Base-by-base conservation (phyloP, 2,888 invertebrate species). In the Agonopterix subpropinquella region DNA sequence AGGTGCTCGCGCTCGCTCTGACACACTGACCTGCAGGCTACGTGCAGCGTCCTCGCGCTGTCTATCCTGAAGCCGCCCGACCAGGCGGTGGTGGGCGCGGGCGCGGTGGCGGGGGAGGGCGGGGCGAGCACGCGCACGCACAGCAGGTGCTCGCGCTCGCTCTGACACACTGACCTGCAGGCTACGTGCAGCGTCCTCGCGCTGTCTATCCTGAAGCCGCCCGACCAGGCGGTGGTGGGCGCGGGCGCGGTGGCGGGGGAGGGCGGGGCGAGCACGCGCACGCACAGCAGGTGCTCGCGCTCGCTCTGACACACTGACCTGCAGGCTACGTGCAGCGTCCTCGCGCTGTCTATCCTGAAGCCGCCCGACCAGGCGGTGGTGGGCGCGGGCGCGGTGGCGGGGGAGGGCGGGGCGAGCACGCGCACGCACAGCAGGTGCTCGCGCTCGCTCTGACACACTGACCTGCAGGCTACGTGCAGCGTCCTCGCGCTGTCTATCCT, bases 1-100 rank as follows among this genome's bases (percentile, higher is more conserved):
- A 97, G 88, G 68, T 95, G 96, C 65, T 96, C 96, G 58, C 95
- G 93, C 73, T 98, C 98, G n/a, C n/a, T n/a, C n/a, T 96, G 92
- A 18, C 28, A 28, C 28, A 11, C 36, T 8, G 61, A 93, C 93
- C 94, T 90, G 72, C 98, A 92, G 58, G 96, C 97, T 39, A 98
- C 90, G 62, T 98, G 97, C 73, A 97, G 90, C 0, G 97, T 95
- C 67, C 95, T 92, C 47, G 95, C 92, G 53, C 91, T 90, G 70
- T 97, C 96, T 50, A 98, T 52, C 9, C 52, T 43, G 53, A 53
- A 53, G 87, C 7, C 55, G 43, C 56, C 56, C 0, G 96, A 96
- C 97, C 96, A 91, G 66, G 95, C 96, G 18, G 97, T 91, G 59
- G 90, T 89, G 93, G 37, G 96, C 95, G 42, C 94, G 53, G 44